Evolutionary conservation across 2,888 invertebrate species (phyloP), one percentile per base, ranked within the genome.

Genomic region (Leptinotarsa juncta): DNA sequence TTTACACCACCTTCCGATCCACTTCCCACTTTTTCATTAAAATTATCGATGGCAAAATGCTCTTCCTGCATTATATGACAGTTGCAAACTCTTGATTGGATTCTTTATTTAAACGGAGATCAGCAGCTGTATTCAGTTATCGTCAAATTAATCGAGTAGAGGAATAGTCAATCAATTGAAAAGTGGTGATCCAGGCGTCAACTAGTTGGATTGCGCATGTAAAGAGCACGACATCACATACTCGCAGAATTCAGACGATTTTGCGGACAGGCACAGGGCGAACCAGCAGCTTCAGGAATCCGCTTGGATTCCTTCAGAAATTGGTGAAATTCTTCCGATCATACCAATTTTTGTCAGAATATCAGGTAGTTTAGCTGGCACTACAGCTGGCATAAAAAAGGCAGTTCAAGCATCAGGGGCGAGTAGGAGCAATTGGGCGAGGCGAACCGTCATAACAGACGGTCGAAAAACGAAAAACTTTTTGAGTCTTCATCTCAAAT

Each of bases 151-250:
- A n/a, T 0, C 4, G 12, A 18, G 18, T 55, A 4, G 55, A 12
- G 55, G 55, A 18, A 14, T 60, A 26, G 55, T 65, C 20, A 70
- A 73, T 73, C 32, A 67, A n/a, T n/a, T 55, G 20, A 12, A n/a
- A 3, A 16, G 20, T 7, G 18, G 18, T 12, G 55, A 55, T 55
- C 55, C 16, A 3, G 55, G 18, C 7, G 18, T 18, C 5, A 55
- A 55, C 10, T 5, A 55, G 55, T 20, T 55, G 18, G 55, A 18
- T 55, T 18, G 3, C 18, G 16, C 18, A 3, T 55, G 55, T 55
- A 18, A 55, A 55, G 12, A 16, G 18, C 5, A 55, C 10, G 55
- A 55, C 18, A n/a, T 55, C 3, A 3, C 23, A 23, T 23, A 55
- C 18, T 20, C 18, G 18, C 16, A 55, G 55, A 55, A 55, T 55